Base-by-base conservation (phyloP, 2,888 invertebrate species). In the Macrophya annulata region DNA sequence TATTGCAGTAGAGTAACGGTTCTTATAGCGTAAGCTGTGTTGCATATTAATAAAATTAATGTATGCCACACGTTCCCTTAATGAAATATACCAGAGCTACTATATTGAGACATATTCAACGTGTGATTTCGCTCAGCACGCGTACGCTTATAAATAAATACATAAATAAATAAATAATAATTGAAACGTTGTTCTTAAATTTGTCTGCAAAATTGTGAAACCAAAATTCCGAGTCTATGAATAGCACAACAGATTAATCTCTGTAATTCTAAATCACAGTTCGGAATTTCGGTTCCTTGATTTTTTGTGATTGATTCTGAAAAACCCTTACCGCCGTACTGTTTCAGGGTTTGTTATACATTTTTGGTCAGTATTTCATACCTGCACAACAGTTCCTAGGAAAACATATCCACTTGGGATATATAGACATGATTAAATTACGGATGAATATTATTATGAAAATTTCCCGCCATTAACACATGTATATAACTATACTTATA, bases 31-130 rank as follows among this genome's bases (percentile, higher is more conserved):
- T 40, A 40, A 45, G 25, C 31, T 31, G 83, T 83, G 68, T 83
- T 83, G 83, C 83, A 83, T 83, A 25, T 71, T 83, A 51, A 83
- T 21, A 37, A 83, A 65, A 83, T 68, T 83, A 48, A 81, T 68
- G 48, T 83, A 59, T 59, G 81, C 62, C 81, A 25, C 81, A 81
- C 81, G 81, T 43, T 43, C 37, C 59, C 62, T 21, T 62, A 21
- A 25, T 25, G 25, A 62, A 25, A 62, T 62, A 43, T 37, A 43
- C 43, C 51, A 12, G 51, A 25, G 21, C 6, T 51, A 25, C 12
- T 68, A 68, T 43, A 72, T 72, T 72, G 1, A 43, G 71, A 72
- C 71, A 43, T 72, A n/a, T 72, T 43, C 21, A n/a, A 72, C 1
- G 31, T 40, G n/a, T 8, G 71, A 10, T 72, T 72, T 72, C 71